phyloP scores from a whole-genome alignment of 2,113 vertebrate species.

The Chroicocephalus ridibundus region DNA sequence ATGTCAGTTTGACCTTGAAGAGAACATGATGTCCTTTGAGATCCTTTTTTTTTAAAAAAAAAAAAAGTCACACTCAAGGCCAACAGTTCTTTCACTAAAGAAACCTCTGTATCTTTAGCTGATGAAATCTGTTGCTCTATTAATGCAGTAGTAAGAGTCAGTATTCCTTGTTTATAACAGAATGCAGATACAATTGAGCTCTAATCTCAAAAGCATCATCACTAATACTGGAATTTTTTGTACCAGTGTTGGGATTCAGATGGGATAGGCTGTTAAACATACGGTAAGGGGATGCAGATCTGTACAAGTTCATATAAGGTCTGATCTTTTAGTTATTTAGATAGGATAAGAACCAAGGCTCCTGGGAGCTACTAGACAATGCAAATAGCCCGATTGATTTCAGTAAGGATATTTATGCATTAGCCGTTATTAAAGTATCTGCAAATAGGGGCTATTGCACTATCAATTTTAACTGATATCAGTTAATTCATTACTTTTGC shows the following conservation, averaged over 20 bases:
- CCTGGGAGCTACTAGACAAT: neutral
- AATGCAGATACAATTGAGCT: neutral
- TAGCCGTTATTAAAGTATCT: neutral
- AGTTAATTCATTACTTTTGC: neutral
- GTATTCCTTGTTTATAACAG: neutral
- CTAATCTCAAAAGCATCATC: neutral
- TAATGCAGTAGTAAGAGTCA: neutral
- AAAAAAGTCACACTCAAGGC: constrained; percentile 8
- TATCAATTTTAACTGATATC: neutral
- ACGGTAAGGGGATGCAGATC: neutral
- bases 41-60: neutral
- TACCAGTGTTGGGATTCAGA: neutral
- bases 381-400: neutral
- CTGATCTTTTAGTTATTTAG: neutral
- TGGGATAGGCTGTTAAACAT: neutral
- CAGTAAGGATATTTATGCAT: neutral
- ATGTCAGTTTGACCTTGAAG: constrained; percentile 76
- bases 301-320: neutral
- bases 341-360: neutral
- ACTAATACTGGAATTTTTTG: neutral
- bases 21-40: constrained; percentile 64
- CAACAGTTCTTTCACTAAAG: constrained; percentile 38
- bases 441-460: neutral
- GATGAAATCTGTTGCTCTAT: constrained; percentile 4
- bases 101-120: neutral